A percentile compares a stretch with the other conserved stretches of the same genome.
Conservation (phyloP, 2,888 invertebrate genomes). For the Rhagonycha fulva region DNA sequence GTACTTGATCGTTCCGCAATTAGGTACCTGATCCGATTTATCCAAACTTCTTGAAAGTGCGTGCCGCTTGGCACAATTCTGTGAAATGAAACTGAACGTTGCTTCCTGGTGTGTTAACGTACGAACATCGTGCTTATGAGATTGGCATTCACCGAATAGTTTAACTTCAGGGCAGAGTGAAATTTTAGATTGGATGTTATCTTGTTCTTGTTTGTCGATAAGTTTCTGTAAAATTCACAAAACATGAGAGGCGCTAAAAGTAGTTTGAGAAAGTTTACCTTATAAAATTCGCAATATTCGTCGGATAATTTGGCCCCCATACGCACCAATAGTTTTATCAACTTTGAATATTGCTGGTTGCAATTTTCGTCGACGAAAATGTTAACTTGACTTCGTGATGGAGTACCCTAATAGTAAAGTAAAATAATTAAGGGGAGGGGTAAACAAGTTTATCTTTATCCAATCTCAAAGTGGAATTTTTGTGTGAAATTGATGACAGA, state of each 20-base stretch:
- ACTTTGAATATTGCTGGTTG: slow-evolving; percentile 63
- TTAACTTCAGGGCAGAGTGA: slow-evolving; percentile 66
- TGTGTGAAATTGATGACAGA: no score
- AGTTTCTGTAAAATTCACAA: slow-evolving; percentile 36
- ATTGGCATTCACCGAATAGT: slow-evolving; percentile 65
- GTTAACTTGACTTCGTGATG: slow-evolving; percentile 51
- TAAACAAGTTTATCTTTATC: no score
- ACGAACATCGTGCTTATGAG: background rate
- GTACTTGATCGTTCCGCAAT: slow-evolving; percentile 61
- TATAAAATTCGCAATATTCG: slow-evolving; percentile 45
- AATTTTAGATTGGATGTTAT: slow-evolving; percentile 52
- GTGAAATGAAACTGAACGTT: slow-evolving; percentile 46
- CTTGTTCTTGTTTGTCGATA: slow-evolving; percentile 51
- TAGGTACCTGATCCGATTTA: slow-evolving; percentile 59
- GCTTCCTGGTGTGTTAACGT: background rate
- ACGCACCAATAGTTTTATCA: slow-evolving; percentile 62
- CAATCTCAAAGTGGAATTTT: no score
- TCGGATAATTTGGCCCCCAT: slow-evolving; percentile 49
- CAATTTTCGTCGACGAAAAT: slow-evolving; percentile 65
- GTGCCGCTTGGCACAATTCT: slow-evolving; percentile 66
- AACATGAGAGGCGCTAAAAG: background rate
- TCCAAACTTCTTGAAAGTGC: slow-evolving; percentile 61
- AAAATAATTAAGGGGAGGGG: no score
- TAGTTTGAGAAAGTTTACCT: slow-evolving; percentile 32
- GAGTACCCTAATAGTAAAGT: slow-evolving; percentile 5